phyloP scores from a whole-genome alignment of 2,113 vertebrate species.

The Turnix velox region DNA sequence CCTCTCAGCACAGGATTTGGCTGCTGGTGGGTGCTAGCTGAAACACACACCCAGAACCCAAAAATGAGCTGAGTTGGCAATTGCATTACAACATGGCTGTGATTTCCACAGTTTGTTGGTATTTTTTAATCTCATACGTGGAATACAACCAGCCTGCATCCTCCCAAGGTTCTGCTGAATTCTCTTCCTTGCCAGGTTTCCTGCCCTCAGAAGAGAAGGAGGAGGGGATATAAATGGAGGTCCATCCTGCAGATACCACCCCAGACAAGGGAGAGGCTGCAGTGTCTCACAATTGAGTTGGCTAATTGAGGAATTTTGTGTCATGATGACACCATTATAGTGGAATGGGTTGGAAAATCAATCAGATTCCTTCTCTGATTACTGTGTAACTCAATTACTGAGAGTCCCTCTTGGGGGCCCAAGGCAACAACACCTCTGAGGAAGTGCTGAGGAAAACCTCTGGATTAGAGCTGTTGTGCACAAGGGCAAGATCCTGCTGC shows the following conservation, averaged over 20 bases:
- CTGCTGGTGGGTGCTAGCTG: neutral
- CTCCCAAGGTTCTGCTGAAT: neutral
- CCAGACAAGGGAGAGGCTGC: neutral
- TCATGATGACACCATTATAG: conserved; percentile 38
- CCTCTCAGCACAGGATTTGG: neutral
- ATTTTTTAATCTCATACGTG: neutral
- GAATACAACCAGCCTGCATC: neutral
- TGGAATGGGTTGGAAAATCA: conserved; percentile 46
- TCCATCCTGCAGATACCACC: neutral
- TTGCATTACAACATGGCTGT: neutral
- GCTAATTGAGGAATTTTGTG: neutral
- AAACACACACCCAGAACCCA: neutral
- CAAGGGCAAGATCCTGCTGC: neutral
- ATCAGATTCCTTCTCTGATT: conserved; percentile 40
- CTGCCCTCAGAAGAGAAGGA: neutral
- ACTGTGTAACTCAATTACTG: conserved; percentile 29
- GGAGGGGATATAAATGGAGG: neutral
- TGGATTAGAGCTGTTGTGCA: neutral
- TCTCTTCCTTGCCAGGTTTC: neutral
- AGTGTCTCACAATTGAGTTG: neutral
- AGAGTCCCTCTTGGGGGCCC: neutral
- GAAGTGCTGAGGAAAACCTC: neutral
- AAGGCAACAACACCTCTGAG: neutral
- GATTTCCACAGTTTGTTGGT: neutral
- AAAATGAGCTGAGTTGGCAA: neutral